phyloP scores from a whole-genome alignment of 37 sponge, comb jelly and placozoan species.

The Ephydatia muelleri region DNA sequence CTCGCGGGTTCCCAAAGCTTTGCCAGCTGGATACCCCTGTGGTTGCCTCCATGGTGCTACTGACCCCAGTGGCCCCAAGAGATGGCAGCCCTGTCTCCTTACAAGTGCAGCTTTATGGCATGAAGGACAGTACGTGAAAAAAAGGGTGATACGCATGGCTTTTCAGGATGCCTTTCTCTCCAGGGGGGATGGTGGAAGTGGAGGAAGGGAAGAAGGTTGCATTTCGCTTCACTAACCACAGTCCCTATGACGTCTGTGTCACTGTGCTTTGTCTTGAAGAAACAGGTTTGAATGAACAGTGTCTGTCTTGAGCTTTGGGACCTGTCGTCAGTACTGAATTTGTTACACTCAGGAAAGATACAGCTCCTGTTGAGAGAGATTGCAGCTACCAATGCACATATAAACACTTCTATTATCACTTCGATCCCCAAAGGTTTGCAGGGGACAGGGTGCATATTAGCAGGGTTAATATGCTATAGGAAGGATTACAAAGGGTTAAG shows the following conservation, averaged over 20 bases:
- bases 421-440: not conserved
- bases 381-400: not conserved
- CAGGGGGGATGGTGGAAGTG: slow-evolving; percentile 23
- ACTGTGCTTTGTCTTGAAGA: slow-evolving; percentile 50
- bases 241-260: not conserved
- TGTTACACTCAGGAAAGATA: not conserved
- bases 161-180: not conserved
- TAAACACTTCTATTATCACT: not conserved
- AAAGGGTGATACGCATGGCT: too few relatives aligned
- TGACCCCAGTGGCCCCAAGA: not conserved
- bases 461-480: too few relatives aligned
- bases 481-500: too few relatives aligned
- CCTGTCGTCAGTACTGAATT: too few relatives aligned
- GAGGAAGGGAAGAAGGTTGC: slow-evolving; percentile 32
- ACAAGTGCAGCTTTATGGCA: not conserved
- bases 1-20: not conserved
- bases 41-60: not conserved
- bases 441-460: not conserved
- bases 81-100: not conserved
- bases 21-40: not conserved
- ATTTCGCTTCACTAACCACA: slow-evolving; percentile 29
- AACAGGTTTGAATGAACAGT: slow-evolving; percentile 21
- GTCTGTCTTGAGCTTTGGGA: too few relatives aligned
- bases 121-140: not conserved
- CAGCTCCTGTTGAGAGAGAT: not conserved